Evolutionary conservation across 2,113 vertebrate species (phyloP), one percentile per base, ranked within the genome.

Genomic region (Pedionomus torquatus): DNA sequence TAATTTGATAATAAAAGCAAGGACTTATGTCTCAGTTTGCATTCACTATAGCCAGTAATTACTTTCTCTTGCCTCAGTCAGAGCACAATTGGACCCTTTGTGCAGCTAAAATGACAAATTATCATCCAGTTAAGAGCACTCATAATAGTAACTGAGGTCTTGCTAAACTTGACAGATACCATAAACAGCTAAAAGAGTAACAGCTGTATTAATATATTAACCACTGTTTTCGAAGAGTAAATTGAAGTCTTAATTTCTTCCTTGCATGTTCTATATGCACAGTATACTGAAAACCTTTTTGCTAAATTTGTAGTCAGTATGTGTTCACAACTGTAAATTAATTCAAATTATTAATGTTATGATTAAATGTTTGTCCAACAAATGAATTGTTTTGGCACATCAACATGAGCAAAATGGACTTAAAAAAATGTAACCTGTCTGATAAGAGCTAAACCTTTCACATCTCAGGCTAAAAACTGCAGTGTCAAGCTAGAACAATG

Each of bases 1-100:
- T 72, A 57, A 76, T 65, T 87, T 70, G 65, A 41, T 44, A 77
- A 89, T n/a, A 77, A 84, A 97, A 89, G 18, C 77, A 81, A 91
- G 31, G 43, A 75, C 43, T 89, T 72, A 41, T 13, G 81, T 52
- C 49, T 70, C 57, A 37, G 7, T n/a, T 84, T 69, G 39, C 26
- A 86, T 57, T 74, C 31, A 49, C 35, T 77, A 5, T 7, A 91
- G 30, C 7, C 57, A 69, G 12, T 41, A 78, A 72, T 80, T 80
- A 76, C n/a, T 69, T 82, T 28, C 28, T 60, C 43, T 84, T 72
- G 33, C 74, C 78, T 65, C 65, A 87, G 33, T n/a, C 8, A 58
- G 37, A 71, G 44, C 33, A 55, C 39, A 86, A 19, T 0, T 63
- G 28, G 48, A 74, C 15, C 57, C 28, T 44, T 95, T 82, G 81